Evolutionary conservation across 2,113 vertebrate genomes (phyloP).

Genomic region (Limanda limanda): DNA sequence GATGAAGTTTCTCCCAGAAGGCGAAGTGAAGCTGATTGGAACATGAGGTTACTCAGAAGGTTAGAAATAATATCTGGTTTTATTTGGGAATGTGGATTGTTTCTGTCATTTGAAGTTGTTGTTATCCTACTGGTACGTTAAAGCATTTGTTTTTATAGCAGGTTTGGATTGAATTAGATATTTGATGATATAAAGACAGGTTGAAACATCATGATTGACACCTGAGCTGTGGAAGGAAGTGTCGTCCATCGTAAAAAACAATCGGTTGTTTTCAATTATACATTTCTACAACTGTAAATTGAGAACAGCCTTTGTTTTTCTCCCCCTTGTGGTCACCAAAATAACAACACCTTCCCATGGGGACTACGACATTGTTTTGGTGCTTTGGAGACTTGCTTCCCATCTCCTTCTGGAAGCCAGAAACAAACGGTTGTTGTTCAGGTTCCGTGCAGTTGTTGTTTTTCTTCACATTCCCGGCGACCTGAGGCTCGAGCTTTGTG

Average conservation of each 20-base stretch:
- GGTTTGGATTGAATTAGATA: no score
- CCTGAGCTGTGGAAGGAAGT: no score
- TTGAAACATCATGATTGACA: no score
- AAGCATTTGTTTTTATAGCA: no score
- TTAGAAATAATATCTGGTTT: background rate
- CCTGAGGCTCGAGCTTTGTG: background rate
- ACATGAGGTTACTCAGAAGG: background rate
- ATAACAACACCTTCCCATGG: background rate
- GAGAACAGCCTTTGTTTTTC: background rate
- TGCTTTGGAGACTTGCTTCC: background rate
- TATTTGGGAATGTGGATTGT: no score
- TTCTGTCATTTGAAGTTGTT: no score
- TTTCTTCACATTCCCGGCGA: background rate
- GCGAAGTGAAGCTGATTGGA: constrained; percentile 29
- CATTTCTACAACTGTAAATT: no score
- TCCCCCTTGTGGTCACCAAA: background rate
- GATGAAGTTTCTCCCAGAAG: constrained; percentile 19
- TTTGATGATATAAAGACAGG: no score
- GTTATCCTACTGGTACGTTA: no score
- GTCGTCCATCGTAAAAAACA: no score
- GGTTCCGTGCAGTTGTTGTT: constrained; percentile 20
- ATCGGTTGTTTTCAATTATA: no score
- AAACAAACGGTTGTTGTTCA: constrained; percentile 15
- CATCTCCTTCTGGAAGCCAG: constrained; percentile 10
- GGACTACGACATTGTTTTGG: background rate